Evolutionary conservation across 2,888 invertebrate genomes (phyloP).

Genomic region (Ligdia adustata): DNA sequence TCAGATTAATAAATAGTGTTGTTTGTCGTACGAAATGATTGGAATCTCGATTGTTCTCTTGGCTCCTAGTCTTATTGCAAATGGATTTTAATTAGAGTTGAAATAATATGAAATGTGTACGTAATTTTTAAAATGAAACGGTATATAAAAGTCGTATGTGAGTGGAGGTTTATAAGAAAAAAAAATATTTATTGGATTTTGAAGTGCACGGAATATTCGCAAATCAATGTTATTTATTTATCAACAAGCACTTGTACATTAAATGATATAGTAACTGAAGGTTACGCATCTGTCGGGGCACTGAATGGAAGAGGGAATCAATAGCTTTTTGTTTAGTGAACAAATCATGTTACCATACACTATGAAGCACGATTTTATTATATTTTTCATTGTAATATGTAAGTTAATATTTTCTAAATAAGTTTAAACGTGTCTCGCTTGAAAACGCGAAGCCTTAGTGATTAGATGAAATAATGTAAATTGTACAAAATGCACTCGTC

Average conservation of each 20-base stretch:
- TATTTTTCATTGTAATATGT: slow-evolving; percentile 61
- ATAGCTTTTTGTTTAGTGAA: slow-evolving; percentile 71
- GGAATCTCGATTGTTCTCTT: slow-evolving; percentile 20
- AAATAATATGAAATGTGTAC: slow-evolving; percentile 4
- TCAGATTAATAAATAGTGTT: neutral
- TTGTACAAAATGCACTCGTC: slow-evolving; percentile 75
- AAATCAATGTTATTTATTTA: neutral
- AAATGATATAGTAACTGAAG: too few species aligned
- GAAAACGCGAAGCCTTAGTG: slow-evolving; percentile 55
- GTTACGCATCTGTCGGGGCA: slow-evolving; percentile 16
- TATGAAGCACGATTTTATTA: slow-evolving; percentile 68
- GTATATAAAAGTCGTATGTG: slow-evolving; percentile 5
- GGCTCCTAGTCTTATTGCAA: neutral
- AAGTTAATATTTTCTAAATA: slow-evolving; percentile 61
- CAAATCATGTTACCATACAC: slow-evolving; percentile 80
- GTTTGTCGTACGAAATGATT: slow-evolving; percentile 7
- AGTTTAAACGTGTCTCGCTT: slow-evolving; percentile 38
- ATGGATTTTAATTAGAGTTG: neutral
- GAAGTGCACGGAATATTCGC: neutral
- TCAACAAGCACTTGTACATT: too few species aligned
- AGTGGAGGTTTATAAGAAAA: slow-evolving; percentile 20
- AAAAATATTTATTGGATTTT: slow-evolving; percentile 19
- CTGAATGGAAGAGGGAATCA: slow-evolving; percentile 25
- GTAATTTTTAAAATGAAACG: slow-evolving; percentile 15
- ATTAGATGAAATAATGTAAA: slow-evolving; percentile 63